phyloP scores from a whole-genome alignment of 1,140 invertebrate genomes.

The Monomorium pharaonis region DNA sequence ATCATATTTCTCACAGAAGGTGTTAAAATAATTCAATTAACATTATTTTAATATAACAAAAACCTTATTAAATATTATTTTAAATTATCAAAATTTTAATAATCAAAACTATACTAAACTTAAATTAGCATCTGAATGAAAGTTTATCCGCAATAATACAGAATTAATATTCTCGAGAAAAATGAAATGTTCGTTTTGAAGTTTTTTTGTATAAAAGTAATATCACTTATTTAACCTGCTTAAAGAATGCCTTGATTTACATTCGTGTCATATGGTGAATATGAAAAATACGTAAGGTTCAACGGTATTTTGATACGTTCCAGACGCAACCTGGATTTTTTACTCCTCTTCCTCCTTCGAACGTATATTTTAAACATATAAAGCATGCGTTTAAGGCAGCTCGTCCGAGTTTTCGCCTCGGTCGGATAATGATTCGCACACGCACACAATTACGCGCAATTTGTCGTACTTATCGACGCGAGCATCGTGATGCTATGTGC shows the following conservation, averaged over 20 bases:
- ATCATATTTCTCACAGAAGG: no score
- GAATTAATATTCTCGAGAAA: no score
- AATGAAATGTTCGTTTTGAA: no score
- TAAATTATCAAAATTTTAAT: no score
- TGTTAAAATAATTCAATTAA: no score
- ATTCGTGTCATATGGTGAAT: neutral
- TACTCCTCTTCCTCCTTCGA: neutral
- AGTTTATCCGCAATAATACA: no score
- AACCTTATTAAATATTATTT: no score
- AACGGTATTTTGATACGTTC: neutral
- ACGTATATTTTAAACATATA: conserved; percentile 12
- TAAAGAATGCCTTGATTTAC: neutral
- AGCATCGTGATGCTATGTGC: conserved; percentile 48
- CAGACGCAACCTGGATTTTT: conserved; percentile 12
- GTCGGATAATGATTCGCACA: conserved; percentile 57
- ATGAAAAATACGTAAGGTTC: neutral
- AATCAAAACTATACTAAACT: no score
- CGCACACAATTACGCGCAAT: conserved; percentile 68
- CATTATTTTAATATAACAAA: no score
- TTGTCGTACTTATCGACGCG: conserved; percentile 69
- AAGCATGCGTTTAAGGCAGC: conserved; percentile 9
- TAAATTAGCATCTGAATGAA: no score
- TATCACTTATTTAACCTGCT: neutral
- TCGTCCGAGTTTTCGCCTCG: conserved; percentile 58
- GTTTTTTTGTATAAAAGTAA: neutral